phyloP scores from a whole-genome alignment of 2,113 vertebrate species.

The Periophthalmus modestus region DNA sequence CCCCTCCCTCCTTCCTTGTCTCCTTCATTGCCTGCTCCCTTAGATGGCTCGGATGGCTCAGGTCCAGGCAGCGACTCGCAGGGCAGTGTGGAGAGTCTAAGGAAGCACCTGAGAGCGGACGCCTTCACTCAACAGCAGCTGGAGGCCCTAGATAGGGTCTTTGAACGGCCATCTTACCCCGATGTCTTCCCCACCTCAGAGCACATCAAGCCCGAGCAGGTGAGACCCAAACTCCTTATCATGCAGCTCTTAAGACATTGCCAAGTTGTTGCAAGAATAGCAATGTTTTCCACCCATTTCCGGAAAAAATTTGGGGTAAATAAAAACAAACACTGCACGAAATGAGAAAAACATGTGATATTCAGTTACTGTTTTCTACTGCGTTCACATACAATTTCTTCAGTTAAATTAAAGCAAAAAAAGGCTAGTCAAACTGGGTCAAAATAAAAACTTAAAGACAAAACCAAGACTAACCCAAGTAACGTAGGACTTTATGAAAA shows the following conservation, averaged over 20 bases:
- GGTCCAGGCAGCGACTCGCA: conserved; percentile 98
- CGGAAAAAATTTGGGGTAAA: no score
- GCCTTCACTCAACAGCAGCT: conserved; percentile 98
- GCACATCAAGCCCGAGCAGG: conserved; percentile 98
- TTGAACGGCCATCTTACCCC: conserved; percentile 95
- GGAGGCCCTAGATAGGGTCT: conserved; percentile 96
- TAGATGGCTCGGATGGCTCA: conserved; percentile 96
- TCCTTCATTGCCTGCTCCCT: background rate
- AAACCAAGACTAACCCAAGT: no score
- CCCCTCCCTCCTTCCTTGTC: conserved; percentile 16
- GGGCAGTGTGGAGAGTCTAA: conserved; percentile 98
- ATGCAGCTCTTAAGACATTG: background rate
- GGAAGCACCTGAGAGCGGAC: conserved; percentile 98
- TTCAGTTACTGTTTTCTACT: no score
- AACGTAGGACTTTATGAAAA: no score
- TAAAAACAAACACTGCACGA: no score
- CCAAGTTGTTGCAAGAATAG: background rate
- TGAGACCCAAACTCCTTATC: conserved; percentile 54
- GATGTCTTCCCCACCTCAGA: conserved; percentile 95
- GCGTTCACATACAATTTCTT: no score
- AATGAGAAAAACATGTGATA: no score
- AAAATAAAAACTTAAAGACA: no score
- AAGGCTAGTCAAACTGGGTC: no score
- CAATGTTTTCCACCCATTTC: background rate
- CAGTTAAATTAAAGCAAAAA: no score